A percentile compares a stretch with the other conserved stretches of the same genome.
Evolutionary conservation across 2,888 invertebrate species (phyloP).

Genomic region (Parnassius apollo): DNA sequence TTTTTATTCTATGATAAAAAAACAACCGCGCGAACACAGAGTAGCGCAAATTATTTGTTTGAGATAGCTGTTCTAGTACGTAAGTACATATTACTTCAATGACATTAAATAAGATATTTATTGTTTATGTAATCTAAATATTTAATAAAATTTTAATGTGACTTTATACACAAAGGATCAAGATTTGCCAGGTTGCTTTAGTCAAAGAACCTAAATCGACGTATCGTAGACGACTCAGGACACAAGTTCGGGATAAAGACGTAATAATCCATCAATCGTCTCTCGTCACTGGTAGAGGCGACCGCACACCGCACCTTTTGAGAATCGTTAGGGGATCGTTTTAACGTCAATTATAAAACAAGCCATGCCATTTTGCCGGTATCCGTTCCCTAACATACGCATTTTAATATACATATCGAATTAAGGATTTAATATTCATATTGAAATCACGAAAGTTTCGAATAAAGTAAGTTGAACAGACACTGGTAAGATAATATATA

Average conservation of each 20-base stretch:
- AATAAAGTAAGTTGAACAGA: too few relatives aligned
- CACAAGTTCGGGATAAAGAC: constrained; percentile 54
- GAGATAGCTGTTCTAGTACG: too few relatives aligned
- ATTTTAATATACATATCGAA: neutral
- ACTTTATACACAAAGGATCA: constrained; percentile 19
- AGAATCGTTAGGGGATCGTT: constrained; percentile 21
- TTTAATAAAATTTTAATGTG: too few relatives aligned
- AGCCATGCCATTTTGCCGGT: constrained; percentile 13
- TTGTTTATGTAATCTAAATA: too few relatives aligned
- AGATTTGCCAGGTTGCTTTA: constrained; percentile 8
- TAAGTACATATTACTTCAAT: too few relatives aligned
- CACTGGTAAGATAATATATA: too few relatives aligned
- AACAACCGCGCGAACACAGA: too few relatives aligned
- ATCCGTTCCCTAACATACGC: constrained; percentile 5
- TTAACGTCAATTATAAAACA: constrained; percentile 33
- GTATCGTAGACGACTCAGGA: constrained; percentile 29
- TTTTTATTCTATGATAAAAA: too few relatives aligned
- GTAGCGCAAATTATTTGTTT: too few relatives aligned
- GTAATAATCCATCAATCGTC: constrained; percentile 73
- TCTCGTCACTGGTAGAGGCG: constrained; percentile 54
- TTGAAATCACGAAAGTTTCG: too few relatives aligned
- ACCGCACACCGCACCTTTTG: constrained; percentile 64
- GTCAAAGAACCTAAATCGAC: constrained; percentile 18
- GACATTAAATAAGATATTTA: too few relatives aligned
- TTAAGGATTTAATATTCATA: too few relatives aligned